Evolutionary conservation across 1,140 invertebrate genomes (phyloP).

Genomic region (Thaumetopoea pityocampa): DNA sequence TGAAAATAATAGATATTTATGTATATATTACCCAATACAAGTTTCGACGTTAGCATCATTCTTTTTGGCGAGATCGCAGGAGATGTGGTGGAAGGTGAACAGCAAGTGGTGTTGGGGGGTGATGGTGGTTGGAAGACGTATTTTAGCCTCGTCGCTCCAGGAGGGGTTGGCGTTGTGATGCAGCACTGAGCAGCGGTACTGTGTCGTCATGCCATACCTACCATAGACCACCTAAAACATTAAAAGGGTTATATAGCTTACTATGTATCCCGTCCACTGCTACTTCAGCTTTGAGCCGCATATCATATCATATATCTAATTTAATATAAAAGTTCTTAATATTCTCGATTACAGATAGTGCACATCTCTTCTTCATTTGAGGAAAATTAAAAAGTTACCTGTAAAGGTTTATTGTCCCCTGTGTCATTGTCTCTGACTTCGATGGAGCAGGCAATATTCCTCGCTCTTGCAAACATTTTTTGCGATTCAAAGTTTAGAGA

Average conservation of each 20-base stretch:
- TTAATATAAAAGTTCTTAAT: too few relatives aligned
- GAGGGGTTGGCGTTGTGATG: slow-evolving; percentile 89
- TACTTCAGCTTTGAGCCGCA: background rate
- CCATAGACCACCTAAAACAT: slow-evolving; percentile 54
- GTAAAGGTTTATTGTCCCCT: slow-evolving; percentile 53
- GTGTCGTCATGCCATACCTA: slow-evolving; percentile 59
- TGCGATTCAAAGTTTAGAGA: slow-evolving; percentile 93
- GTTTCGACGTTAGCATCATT: slow-evolving; percentile 87
- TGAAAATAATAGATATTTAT: background rate
- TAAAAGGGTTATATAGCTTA: background rate
- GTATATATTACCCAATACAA: slow-evolving; percentile 82
- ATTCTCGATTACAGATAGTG: too few relatives aligned
- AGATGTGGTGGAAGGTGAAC: slow-evolving; percentile 93
- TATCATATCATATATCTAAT: too few relatives aligned
- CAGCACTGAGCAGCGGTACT: slow-evolving; percentile 83
- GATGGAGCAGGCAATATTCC: slow-evolving; percentile 93
- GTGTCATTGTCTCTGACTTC: slow-evolving; percentile 85
- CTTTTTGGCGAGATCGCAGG: slow-evolving; percentile 90
- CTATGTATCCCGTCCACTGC: background rate
- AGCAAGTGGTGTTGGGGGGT: slow-evolving; percentile 88
- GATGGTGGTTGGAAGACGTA: slow-evolving; percentile 87
- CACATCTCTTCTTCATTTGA: too few relatives aligned
- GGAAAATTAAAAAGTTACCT: too few relatives aligned
- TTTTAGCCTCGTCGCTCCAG: slow-evolving; percentile 94
- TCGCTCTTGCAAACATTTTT: slow-evolving; percentile 89